Evolutionary conservation across 2,797 vertebrate species (phyloP).

Genomic region (Pseudochirops cupreus): DNA sequence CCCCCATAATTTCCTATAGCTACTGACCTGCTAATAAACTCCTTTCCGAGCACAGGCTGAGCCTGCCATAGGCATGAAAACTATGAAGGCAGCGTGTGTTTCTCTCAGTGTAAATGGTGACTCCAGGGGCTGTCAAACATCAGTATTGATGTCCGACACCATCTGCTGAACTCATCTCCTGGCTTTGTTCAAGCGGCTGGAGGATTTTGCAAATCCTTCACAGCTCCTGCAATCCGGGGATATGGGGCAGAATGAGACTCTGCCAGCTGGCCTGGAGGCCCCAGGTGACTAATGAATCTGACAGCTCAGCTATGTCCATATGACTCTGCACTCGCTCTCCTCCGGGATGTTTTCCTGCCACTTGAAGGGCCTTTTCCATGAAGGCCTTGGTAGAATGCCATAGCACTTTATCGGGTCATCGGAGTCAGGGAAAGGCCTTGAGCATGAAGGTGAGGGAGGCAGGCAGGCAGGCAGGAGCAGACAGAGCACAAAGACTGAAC

Average conservation of each 20-base stretch:
- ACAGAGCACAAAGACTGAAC: neutral
- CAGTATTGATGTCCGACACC: conserved; percentile 48
- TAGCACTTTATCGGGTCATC: conserved; percentile 55
- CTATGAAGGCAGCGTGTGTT: neutral
- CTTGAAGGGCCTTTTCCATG: conserved; percentile 68
- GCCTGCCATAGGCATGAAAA: rapidly evolving
- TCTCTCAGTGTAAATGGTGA: conserved; percentile 46
- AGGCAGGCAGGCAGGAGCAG: neutral
- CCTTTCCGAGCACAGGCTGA: conserved; percentile 8
- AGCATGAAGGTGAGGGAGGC: conserved; percentile 53
- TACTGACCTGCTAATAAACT: conserved; percentile 38
- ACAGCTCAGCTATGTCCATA: conserved; percentile 39
- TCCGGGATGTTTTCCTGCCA: conserved; percentile 62
- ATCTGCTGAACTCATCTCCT: conserved; percentile 62
- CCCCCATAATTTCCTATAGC: conserved; percentile 7
- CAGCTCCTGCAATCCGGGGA: conserved; percentile 36
- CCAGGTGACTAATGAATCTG: conserved; percentile 70
- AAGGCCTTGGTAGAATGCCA: neutral
- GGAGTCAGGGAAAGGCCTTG: conserved; percentile 57
- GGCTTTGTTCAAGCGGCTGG: conserved; percentile 20
- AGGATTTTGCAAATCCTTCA: conserved; percentile 16
- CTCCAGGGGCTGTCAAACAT: conserved; percentile 49
- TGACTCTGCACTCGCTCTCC: conserved; percentile 32
- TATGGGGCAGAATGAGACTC: conserved; percentile 41
- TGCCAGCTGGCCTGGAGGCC: conserved; percentile 67